Conservation (phyloP, 1,140 invertebrate genomes). For the Ostrea denselamellosa region DNA sequence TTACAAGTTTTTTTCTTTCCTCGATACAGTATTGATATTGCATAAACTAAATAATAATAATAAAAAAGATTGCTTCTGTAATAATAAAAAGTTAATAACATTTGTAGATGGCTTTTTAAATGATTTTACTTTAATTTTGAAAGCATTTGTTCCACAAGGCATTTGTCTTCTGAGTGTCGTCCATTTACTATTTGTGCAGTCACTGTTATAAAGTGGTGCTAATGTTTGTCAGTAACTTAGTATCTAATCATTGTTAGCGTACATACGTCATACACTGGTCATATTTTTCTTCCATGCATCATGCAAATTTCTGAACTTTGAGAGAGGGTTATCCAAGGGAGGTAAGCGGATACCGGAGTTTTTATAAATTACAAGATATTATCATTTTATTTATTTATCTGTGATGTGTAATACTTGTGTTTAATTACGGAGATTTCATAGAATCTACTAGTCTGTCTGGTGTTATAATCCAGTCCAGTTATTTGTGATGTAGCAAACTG, state of each 20-base stretch:
- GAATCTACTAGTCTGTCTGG: not conserved
- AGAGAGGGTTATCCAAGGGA: not conserved
- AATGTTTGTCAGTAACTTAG: too few species aligned
- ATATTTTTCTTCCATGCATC: not conserved
- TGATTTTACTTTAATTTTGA: too few species aligned
- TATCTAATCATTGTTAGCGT: not conserved
- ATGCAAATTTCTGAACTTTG: not conserved
- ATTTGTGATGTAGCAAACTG: not conserved
- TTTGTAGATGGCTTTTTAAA: too few species aligned
- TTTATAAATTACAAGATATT: not conserved
- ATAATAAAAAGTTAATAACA: too few species aligned
- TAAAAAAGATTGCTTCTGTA: too few species aligned
- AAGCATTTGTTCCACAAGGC: too few species aligned
- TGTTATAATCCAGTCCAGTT: not conserved
- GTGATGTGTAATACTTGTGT: not conserved
- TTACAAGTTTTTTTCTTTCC: too few species aligned
- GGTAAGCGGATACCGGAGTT: slow-evolving; percentile 21
- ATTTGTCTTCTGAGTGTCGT: too few species aligned
- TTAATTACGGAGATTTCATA: not conserved
- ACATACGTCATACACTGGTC: not conserved
- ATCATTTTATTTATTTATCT: slow-evolving; percentile 22
- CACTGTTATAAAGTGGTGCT: too few species aligned
- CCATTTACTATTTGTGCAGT: too few species aligned
- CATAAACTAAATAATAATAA: too few species aligned
- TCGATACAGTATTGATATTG: too few species aligned